Base-by-base conservation (phyloP, 2,113 vertebrate genomes). In the Phyllostomus discolor region DNA sequence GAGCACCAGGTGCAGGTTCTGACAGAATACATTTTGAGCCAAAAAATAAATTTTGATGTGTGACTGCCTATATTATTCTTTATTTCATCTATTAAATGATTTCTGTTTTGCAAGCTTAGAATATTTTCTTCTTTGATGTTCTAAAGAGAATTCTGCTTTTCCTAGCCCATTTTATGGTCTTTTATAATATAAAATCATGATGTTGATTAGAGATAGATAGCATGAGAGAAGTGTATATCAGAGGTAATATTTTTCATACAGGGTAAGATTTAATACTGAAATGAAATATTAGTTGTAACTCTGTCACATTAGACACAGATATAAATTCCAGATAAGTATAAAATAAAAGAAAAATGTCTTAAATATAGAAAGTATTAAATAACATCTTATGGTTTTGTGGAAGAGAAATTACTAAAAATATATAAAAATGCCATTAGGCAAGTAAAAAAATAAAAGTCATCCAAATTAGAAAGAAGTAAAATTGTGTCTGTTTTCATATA, bases 51-150 rank as follows among this genome's bases (percentile, higher is more conserved):
- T 22, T 57, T 57, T 22, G 54, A 38, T n/a, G 1, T 16, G 1
- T 43, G 4, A 2, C 0, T 28, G 16, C 4, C 4, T 24, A 59
- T 12, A 66, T 0, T 4, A 43, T 59, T 41, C 1, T 90, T 38
- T 78, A 62, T 46, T 78, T 90, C 33, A 62, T 2, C 54, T 57
- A 57, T 57, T 57, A 57, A 57, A 20, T 57, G 0, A 57, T 57
- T 57, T 57, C 20, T 57, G 54, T 57, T 57, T 57, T 22, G 54
- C 54, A 57, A 38, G 6, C 7, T 54, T 26, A 83, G 6, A 12
- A 50, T 84, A 2, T 64, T 94, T 79, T 64, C 64, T 96, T 79
- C 26, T 19, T 93, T 80, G 17, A 78, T 62, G 26, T 84, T 48
- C 5, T 54, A 72, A 70, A 79, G 10, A 33, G 46, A 80, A 79